Evolutionary conservation across 2,888 invertebrate species (phyloP), one percentile per base, ranked within the genome.

Genomic region (Lysandra coridon): DNA sequence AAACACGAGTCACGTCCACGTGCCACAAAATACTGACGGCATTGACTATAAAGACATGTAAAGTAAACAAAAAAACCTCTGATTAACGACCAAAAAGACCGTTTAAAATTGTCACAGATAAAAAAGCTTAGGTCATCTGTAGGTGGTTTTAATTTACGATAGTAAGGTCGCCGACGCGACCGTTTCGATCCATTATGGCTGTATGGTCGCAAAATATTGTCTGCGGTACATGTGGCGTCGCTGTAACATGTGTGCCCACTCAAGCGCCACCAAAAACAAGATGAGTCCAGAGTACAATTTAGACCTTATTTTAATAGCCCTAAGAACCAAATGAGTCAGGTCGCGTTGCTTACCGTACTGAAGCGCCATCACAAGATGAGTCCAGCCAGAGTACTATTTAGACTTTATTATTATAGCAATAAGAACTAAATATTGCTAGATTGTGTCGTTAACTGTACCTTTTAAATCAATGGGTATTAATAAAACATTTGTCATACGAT

Each of bases 91-190:
- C 14, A 17, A 57, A 57, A 64, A 12, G 12, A 69, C 33, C 69
- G 69, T 69, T 69, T 69, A 4, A 12, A 69, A 49, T 44, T 53
- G 44, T 69, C 33, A 77, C 76, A 69, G 73, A 75, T 76, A 80
- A 78, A 79, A 69, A 77, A 69, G 10, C 73, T 69, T 57, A 76
- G 80, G 79, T 81, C 80, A 81, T 79, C 80, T 40, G 57, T 79
- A 79, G 75, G 78, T 82, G 80, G 78, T 77, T 78, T 80, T 81
- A 83, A 83, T 84, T 84, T 82, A 83, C 82, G 81, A 78, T 80
- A 92, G 92, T 85, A 85, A 83, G 84, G 86, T 83, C 82, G 87
- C 86, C 87, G 86, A 81, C 84, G 82, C 86, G 88, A 86, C 88
- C 33, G 14, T 69, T 69, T 64, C 64, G 64, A 88, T 86, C 84